A percentile compares a stretch with the other conserved stretches of the same genome.
phyloP scores from a whole-genome alignment of 2,888 invertebrate species.

The Heliconius sara region DNA sequence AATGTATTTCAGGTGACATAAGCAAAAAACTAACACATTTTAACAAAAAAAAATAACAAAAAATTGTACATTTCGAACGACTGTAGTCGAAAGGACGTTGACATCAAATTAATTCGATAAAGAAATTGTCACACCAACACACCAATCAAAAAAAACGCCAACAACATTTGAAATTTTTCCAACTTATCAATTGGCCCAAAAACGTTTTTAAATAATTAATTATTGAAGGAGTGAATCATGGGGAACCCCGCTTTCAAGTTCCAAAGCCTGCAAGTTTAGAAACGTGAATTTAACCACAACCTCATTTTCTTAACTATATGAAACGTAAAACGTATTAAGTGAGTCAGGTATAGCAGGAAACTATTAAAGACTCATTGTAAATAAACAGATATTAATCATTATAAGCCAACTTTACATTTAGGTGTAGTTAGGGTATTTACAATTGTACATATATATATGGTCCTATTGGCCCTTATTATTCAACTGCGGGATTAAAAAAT shows the following conservation, averaged over 20 bases:
- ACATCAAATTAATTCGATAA: conserved; percentile 19
- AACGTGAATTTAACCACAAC: conserved; percentile 36
- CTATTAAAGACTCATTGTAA: conserved; percentile 16
- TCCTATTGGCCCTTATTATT: background rate
- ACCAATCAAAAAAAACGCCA: background rate
- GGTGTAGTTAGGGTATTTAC: background rate
- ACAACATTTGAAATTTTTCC: background rate
- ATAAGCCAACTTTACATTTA: background rate
- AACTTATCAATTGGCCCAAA: background rate
- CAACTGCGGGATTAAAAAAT: background rate
- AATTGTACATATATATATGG: background rate
- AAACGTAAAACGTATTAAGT: conserved; percentile 14
- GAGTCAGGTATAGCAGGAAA: conserved; percentile 29
- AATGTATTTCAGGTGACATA: too few species aligned
- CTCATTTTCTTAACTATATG: conserved; percentile 20
- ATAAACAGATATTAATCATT: conserved; percentile 27
- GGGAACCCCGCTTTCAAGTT: conserved; percentile 40
- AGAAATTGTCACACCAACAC: background rate
- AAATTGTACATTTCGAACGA: background rate
- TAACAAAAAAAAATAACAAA: background rate
- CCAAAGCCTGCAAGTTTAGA: conserved; percentile 2
- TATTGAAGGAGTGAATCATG: conserved; percentile 34
- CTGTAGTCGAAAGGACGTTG: background rate
- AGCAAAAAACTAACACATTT: too few species aligned
- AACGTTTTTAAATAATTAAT: conserved; percentile 22